phyloP scores from a whole-genome alignment of 2,888 invertebrate genomes.

The Hydroisotoma schaefferi region DNA sequence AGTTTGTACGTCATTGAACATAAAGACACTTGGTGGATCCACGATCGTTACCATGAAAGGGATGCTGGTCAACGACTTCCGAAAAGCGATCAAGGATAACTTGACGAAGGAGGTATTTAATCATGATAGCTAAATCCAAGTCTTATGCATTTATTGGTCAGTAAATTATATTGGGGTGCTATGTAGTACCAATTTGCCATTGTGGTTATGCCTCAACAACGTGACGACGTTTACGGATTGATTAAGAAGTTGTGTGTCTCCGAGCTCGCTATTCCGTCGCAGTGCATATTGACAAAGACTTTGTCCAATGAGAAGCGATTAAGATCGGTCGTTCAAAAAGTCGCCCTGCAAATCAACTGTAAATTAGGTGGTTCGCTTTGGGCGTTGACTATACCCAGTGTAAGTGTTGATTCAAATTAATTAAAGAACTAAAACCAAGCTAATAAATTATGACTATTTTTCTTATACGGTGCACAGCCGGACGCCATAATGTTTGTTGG shows the following conservation, averaged over 20 bases:
- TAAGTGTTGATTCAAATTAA: conserved; percentile 49
- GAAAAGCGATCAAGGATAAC: conserved; percentile 7
- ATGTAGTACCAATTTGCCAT: conserved; percentile 67
- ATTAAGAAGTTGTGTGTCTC: conserved; percentile 83
- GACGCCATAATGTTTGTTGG: conserved; percentile 85
- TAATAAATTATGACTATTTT: no score
- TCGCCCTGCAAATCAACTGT: conserved; percentile 88
- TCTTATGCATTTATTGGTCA: background rate
- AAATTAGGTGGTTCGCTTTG: conserved; percentile 91
- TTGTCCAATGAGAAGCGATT: conserved; percentile 66
- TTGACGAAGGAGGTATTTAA: conserved; percentile 8
- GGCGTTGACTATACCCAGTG: conserved; percentile 75
- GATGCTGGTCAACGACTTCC: conserved; percentile 8
- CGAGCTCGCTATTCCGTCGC: conserved; percentile 77
- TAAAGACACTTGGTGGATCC: conserved; percentile 12
- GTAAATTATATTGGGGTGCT: background rate
- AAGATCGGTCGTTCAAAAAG: conserved; percentile 77
- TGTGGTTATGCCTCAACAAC: conserved; percentile 69
- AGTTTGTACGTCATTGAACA: conserved; percentile 19
- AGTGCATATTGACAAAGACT: conserved; percentile 64
- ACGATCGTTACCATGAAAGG: conserved; percentile 7
- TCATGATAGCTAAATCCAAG: background rate
- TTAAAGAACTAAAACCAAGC: background rate
- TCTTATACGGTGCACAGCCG: no score
- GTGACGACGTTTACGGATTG: conserved; percentile 81